Evolutionary conservation across 92 coral and sea anemone genomes (phyloP), one percentile per base, ranked within the genome.

Genomic region (Desmophyllum pertusum): DNA sequence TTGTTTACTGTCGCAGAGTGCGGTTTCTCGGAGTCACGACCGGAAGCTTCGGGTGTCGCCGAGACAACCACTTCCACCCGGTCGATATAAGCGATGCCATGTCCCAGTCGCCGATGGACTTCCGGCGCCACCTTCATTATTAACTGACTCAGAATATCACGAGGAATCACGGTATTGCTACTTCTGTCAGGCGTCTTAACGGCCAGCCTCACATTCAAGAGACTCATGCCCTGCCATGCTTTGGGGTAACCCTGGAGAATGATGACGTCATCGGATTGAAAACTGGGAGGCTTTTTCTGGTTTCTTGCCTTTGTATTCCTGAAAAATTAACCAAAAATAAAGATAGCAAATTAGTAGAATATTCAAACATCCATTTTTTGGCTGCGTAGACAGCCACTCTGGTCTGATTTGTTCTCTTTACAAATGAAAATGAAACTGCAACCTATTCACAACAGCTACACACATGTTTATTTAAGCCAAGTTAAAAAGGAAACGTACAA

Each of bases 241-340:
- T 51, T 55, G 15, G 85, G 85, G 30, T 70, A 81, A 2, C 85
- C 85, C 41, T 38, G 85, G 17, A 71, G 78, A 29, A 81, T 81
- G 78, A 81, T 40, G 71, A 81, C 8, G 33, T 81, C 78, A 72
- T 81, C 85, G 6, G 61, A 41, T 71, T 27, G 53, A 70, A 81
- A 81, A 38, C 38, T 14, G 13, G 43, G 67, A 29, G 71, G 42
- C 53, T 18, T 81, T 81, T 53, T 40, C 31, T 52, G 85, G 41
- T 53, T 53, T 70, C 59, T 4, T 17, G n/a, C 39, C 10, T 21
- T 42, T 30, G 31, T 37, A 40, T 53, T 40, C 25, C 85, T 81
- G 63, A 17, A 18, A 8, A 48, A 67, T 21, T 14, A 11, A 10
- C 5, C 19, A 29, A 18, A 27, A 42, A 10, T 19, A 18, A n/a